Evolutionary conservation across 2,888 invertebrate species (phyloP).

Genomic region (Dynastes grantii): DNA sequence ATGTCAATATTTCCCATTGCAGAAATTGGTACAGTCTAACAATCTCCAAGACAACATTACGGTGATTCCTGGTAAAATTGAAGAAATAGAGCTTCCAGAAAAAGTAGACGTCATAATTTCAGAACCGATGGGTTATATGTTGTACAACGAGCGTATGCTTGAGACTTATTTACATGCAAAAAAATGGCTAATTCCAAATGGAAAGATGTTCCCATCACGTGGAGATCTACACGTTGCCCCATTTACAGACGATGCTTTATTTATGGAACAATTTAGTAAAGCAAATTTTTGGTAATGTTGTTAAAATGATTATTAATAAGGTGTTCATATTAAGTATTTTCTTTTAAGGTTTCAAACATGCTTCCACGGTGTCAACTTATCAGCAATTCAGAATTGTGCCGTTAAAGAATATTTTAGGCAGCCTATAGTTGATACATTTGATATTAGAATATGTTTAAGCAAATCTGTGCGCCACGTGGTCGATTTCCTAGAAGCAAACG

Average conservation of each 20-base stretch:
- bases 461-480: constrained; percentile 94
- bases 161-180: constrained; percentile 99
- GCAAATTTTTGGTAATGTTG: constrained; percentile 92
- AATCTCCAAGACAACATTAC: constrained; percentile 89
- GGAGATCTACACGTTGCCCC: constrained; percentile 98
- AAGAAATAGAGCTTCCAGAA: constrained; percentile 97
- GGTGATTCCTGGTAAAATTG: constrained; percentile 98
- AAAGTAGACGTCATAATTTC: constrained; percentile 97
- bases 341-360: constrained; percentile 87
- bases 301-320: neutral
- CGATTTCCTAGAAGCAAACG: constrained; percentile 93
- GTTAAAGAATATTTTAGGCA: constrained; percentile 98
- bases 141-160: constrained; percentile 99
- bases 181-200: constrained; percentile 94
- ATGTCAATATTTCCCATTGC: constrained; percentile 36
- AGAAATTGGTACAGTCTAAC: constrained; percentile 91
- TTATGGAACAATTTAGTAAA: constrained; percentile 98
- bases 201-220: constrained; percentile 97
- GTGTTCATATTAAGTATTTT: constrained; percentile 11
- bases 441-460: constrained; percentile 96
- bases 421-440: constrained; percentile 98
- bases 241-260: constrained; percentile 97
- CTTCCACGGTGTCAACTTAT: constrained; percentile 98
- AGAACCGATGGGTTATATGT: constrained; percentile 99
- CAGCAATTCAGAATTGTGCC: constrained; percentile 91